phyloP scores from a whole-genome alignment of 2,888 invertebrate genomes.

The Lasioglossum figueresi region DNA sequence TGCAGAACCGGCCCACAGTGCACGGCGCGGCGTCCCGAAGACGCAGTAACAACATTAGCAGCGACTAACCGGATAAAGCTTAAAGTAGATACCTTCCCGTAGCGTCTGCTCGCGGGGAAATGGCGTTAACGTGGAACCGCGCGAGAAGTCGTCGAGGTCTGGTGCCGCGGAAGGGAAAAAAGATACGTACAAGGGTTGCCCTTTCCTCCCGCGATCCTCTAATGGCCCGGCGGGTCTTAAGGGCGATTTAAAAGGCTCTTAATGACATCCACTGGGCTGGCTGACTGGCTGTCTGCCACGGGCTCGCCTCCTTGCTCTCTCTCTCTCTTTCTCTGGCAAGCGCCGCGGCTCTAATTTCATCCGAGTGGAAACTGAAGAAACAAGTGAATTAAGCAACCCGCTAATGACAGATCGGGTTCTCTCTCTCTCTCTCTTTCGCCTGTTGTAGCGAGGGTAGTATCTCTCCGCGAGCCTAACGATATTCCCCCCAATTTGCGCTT shows the following conservation, averaged over 20 bases:
- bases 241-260: constrained; percentile 84
- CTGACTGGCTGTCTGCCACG: constrained; percentile 42
- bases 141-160: constrained; percentile 41
- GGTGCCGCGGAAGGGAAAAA: constrained; percentile 69
- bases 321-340: background rate
- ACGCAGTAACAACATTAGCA: constrained; percentile 74
- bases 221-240: constrained; percentile 81
- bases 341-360: constrained; percentile 78
- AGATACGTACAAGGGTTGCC: constrained; percentile 78
- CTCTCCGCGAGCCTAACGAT: constrained; percentile 53
- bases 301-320: constrained; percentile 54
- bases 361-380: constrained; percentile 83
- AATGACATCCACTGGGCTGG: constrained; percentile 81
- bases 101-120: constrained; percentile 67
- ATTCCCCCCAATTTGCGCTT: constrained; percentile 67
- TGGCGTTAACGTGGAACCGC: constrained; percentile 71
- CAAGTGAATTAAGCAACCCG: constrained; percentile 82
- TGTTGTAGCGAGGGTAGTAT: constrained; percentile 27
- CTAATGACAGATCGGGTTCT: constrained; percentile 81
- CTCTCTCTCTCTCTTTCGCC: constrained; percentile 19
- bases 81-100: constrained; percentile 72
- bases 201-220: constrained; percentile 79
- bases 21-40: constrained; percentile 25
- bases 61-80: constrained; percentile 78
- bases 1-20: background rate